These are phyloP conservation scores for Phalacrocorax carbo DNA, from an alignment of 2,113 vertebrate genomes.

Conservation along the genomic window DNA sequence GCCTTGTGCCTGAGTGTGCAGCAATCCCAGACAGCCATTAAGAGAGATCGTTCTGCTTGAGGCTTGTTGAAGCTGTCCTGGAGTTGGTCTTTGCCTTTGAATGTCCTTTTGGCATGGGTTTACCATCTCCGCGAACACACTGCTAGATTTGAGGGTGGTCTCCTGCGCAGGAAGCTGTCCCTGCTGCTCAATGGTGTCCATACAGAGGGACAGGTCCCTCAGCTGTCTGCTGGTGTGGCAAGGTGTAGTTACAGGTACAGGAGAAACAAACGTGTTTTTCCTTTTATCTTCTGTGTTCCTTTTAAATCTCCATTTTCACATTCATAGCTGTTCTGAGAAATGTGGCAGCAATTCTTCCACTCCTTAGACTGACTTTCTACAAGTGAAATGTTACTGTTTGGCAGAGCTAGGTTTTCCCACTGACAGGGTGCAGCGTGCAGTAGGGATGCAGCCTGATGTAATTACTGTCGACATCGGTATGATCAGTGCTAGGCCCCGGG, in stretches of 20 bases:
- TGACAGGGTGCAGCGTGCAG: neutral
- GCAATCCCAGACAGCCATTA: neutral
- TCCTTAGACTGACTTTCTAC: neutral
- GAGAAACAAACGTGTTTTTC: neutral
- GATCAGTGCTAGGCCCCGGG: neutral
- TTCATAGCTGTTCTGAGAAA: neutral
- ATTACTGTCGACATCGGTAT: neutral
- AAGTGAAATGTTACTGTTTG: neutral
- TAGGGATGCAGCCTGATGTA: neutral
- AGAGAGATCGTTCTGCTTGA: neutral
- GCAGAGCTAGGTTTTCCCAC: neutral
- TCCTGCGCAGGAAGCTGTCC: neutral
- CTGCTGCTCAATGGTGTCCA: neutral
- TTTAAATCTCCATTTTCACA: neutral
- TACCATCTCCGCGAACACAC: neutral
- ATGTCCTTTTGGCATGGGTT: neutral
- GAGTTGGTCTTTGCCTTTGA: neutral
- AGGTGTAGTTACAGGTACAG: neutral
- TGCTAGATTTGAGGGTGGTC: neutral
- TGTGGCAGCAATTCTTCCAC: neutral
- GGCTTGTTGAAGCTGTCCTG: neutral
- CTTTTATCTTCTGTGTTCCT: neutral
- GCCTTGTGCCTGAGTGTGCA: fast-evolving
- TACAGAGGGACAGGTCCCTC: neutral
- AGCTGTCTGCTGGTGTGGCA: neutral